phyloP scores from a whole-genome alignment of 37 sponge, comb jelly and placozoan genomes.

The Mnemiopsis leidyi region DNA sequence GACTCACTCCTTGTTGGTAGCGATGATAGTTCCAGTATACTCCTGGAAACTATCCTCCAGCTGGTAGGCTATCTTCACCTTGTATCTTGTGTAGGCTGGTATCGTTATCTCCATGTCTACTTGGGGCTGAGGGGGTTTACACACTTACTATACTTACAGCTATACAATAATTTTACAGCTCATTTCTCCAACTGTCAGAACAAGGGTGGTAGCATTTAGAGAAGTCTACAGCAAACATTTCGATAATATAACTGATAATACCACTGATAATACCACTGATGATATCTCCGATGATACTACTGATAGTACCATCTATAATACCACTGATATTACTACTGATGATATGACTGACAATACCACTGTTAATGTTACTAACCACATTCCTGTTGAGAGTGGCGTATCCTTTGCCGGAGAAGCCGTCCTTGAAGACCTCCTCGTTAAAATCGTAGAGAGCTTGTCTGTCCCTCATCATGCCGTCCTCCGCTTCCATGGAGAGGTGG shows the following conservation, averaged over 20 bases:
- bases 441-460: neutral
- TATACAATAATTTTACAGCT: too few relatives aligned
- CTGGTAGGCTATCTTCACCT: slow-evolving; percentile 20
- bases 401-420: slow-evolving; percentile 15
- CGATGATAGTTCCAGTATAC: neutral
- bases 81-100: slow-evolving; percentile 30
- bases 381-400: slow-evolving; percentile 35
- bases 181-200: too few relatives aligned
- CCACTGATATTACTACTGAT: too few relatives aligned
- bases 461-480: slow-evolving; percentile 25
- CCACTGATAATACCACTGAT: too few relatives aligned
- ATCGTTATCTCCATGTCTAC: slow-evolving; percentile 24
- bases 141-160: too few relatives aligned
- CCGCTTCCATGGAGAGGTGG: neutral
- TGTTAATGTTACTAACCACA: neutral
- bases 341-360: too few relatives aligned
- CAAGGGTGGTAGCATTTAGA: too few relatives aligned
- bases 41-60: slow-evolving; percentile 42
- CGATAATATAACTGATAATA: too few relatives aligned
- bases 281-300: too few relatives aligned
- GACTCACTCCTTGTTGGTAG: slow-evolving; percentile 15
- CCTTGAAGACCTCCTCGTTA: neutral
- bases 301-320: too few relatives aligned
- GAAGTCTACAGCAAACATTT: too few relatives aligned
- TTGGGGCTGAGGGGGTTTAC: neutral